These are phyloP conservation scores for Cebus imitator DNA, from an alignment of 2,113 vertebrate species.

Conservation along the genomic window DNA sequence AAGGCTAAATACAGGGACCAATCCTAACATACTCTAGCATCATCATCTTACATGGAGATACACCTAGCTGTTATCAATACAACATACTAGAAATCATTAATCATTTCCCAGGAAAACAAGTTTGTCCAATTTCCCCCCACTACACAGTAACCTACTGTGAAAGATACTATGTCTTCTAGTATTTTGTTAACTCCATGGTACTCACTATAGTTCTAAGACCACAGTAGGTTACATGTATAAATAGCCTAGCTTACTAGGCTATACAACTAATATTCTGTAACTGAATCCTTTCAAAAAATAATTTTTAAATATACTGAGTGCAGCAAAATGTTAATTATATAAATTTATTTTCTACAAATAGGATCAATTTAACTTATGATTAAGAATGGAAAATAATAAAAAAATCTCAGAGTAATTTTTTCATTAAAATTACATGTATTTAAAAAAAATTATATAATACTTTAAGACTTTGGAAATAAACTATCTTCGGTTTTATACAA, in stretches of 20 bases:
- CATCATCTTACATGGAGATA: not conserved
- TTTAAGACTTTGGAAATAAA: not conserved
- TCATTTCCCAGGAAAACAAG: not conserved
- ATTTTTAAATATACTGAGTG: not conserved
- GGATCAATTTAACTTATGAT: not conserved
- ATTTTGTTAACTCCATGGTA: not conserved
- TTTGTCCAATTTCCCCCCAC: not conserved
- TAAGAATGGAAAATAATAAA: slow-evolving; percentile 6
- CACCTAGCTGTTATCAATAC: not conserved
- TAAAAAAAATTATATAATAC: not conserved
- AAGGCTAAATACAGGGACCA: not conserved
- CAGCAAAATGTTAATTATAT: not conserved
- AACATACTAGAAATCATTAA: not conserved
- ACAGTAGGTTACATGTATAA: not conserved
- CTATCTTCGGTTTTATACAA: not conserved
- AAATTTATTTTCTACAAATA: slow-evolving; percentile 33
- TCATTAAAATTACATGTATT: not conserved
- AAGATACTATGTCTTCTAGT: not conserved
- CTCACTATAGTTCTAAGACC: not conserved
- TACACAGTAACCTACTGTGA: not conserved
- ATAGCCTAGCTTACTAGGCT: not conserved
- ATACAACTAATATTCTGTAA: not conserved
- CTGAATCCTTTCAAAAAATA: not conserved
- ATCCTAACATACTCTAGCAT: not conserved
- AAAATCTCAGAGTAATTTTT: not conserved